A percentile compares a stretch with the other conserved stretches of the same genome.
Conservation (phyloP, 2,113 vertebrate species). For the Budorcas taxicolor region DNA sequence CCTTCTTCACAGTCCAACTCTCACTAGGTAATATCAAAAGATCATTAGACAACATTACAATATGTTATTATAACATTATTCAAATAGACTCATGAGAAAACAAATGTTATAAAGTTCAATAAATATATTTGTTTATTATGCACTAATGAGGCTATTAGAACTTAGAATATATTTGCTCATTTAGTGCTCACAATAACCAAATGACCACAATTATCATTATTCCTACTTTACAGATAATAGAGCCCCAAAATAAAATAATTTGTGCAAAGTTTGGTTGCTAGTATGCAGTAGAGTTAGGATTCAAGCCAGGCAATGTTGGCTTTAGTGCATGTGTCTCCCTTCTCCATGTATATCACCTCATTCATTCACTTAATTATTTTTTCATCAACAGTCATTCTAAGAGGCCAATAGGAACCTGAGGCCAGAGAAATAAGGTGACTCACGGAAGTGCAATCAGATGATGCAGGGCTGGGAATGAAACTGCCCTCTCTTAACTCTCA, state of each 20-base stretch:
- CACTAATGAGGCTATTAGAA: neutral
- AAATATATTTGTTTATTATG: neutral
- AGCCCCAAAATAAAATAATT: neutral
- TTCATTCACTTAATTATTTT: neutral
- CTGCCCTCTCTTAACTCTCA: neutral
- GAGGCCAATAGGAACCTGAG: neutral
- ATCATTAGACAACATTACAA: neutral
- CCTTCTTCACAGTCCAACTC: no score
- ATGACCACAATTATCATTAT: neutral
- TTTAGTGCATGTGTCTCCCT: neutral
- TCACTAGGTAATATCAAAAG: neutral
- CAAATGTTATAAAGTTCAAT: neutral
- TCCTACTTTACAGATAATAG: neutral
- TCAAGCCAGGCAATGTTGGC: neutral
- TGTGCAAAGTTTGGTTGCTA: neutral
- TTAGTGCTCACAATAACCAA: neutral
- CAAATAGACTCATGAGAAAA: neutral
- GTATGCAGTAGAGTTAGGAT: neutral
- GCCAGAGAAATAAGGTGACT: neutral
- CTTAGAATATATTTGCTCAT: neutral
- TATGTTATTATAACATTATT: neutral
- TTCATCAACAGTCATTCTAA: neutral
- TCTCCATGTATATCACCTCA: neutral
- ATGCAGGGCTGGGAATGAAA: neutral
- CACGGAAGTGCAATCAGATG: accelerated